These are phyloP conservation scores for Poeciliopsis turneri DNA, from an alignment of 2,797 vertebrate species.

Conservation along the genomic window DNA sequence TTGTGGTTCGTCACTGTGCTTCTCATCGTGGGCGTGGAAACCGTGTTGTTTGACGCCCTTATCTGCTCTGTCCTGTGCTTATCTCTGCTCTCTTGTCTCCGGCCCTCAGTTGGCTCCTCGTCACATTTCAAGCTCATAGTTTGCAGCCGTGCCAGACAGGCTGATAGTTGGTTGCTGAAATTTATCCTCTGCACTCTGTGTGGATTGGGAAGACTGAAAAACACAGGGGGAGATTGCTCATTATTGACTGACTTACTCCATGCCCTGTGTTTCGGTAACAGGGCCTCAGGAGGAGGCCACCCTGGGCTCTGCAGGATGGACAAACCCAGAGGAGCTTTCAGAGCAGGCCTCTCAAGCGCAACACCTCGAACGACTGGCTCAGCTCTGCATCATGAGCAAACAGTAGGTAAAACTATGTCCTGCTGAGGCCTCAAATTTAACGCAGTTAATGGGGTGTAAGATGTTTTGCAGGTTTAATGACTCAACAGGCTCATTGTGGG, in stretches of 20 bases:
- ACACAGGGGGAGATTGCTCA: background rate
- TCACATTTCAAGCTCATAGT: conserved; percentile 64
- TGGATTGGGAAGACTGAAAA: conserved; percentile 10
- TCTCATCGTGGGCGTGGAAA: conserved; percentile 67
- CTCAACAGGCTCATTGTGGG: conserved; percentile 23
- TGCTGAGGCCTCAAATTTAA: conserved; percentile 18
- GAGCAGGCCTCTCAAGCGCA: conserved; percentile 83
- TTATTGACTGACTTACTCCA: conserved; percentile 76
- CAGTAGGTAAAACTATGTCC: conserved; percentile 81
- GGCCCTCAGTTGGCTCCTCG: conserved; percentile 62
- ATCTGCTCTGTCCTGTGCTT: conserved; percentile 65
- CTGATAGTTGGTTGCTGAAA: conserved; percentile 57
- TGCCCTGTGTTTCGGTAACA: conserved; percentile 82
- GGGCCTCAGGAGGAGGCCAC: conserved; percentile 86
- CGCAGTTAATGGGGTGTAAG: conserved; percentile 25
- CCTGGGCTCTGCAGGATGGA: conserved; percentile 78
- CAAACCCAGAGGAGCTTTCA: conserved; percentile 81
- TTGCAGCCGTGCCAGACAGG: conserved; percentile 35
- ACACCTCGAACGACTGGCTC: conserved; percentile 83
- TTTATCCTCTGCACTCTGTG: conserved; percentile 66
- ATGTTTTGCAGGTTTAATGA: conserved; percentile 19
- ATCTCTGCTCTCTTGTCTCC: conserved; percentile 67
- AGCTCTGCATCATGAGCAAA: conserved; percentile 86
- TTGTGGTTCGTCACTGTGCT: conserved; percentile 37
- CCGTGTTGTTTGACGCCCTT: conserved; percentile 62